These are phyloP conservation scores for Synanthedon tipuliformis DNA, from an alignment of 2,888 invertebrate species.

Conservation along the genomic window DNA sequence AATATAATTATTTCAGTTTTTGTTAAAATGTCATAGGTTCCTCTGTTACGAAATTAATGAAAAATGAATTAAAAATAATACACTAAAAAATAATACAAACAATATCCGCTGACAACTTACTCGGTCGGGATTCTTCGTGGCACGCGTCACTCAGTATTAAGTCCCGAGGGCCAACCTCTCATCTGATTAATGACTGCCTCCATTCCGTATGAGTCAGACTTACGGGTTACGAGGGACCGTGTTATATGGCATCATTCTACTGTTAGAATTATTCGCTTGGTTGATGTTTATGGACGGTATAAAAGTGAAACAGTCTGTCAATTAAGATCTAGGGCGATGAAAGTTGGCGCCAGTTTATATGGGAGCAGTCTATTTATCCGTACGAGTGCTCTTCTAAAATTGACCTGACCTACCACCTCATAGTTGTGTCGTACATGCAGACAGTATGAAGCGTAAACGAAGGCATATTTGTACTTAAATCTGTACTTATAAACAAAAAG, in stretches of 20 bases:
- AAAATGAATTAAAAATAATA: too few relatives aligned
- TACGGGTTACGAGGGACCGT: constrained; percentile 1
- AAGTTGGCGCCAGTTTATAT: background rate
- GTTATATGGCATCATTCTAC: background rate
- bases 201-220: constrained; percentile 9
- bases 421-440: too few relatives aligned
- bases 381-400: too few relatives aligned
- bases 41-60: too few relatives aligned
- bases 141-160: constrained; percentile 14
- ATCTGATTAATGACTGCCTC: constrained; percentile 20
- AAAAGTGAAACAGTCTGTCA: background rate
- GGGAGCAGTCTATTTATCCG: background rate
- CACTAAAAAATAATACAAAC: background rate
- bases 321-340: too few relatives aligned
- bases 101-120: background rate
- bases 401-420: too few relatives aligned
- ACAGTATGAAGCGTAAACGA: too few relatives aligned
- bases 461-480: too few relatives aligned
- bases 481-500: too few relatives aligned
- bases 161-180: constrained; percentile 7
- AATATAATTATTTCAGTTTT: too few relatives aligned
- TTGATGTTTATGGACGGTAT: background rate
- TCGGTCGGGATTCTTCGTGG: constrained; percentile 1
- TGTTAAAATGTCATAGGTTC: too few relatives aligned
- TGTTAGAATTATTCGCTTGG: background rate